Conservation (phyloP, 2,888 invertebrate species). For the Brenthis hecate region DNA sequence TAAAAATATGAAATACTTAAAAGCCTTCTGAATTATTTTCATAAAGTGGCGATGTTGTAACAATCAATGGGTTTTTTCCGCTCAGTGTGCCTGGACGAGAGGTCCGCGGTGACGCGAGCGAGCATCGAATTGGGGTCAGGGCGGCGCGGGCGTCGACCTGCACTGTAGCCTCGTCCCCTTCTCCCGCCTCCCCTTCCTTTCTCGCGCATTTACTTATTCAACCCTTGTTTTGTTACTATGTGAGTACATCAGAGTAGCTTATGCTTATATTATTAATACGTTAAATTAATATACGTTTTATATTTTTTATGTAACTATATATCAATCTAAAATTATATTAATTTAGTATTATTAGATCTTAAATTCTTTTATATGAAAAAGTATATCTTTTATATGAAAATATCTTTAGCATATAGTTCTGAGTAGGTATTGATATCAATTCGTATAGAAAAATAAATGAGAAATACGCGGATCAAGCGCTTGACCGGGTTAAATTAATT, state of each 20-base stretch:
- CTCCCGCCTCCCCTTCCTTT: slow-evolving; percentile 47
- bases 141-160: slow-evolving; percentile 80
- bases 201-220: slow-evolving; percentile 44
- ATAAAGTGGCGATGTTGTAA: slow-evolving; percentile 38
- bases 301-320: background rate
- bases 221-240: slow-evolving; percentile 40
- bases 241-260: slow-evolving; percentile 11
- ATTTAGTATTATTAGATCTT: too few relatives aligned
- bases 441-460: slow-evolving; percentile 18
- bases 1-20: background rate
- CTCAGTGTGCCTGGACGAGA: slow-evolving; percentile 75
- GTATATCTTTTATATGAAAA: too few relatives aligned
- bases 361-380: too few relatives aligned
- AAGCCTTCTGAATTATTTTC: slow-evolving; percentile 33
- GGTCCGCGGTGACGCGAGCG: slow-evolving; percentile 80
- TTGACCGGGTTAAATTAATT: slow-evolving; percentile 39
- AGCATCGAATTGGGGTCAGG: slow-evolving; percentile 78
- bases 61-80: slow-evolving; percentile 62
- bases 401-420: too few relatives aligned
- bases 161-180: slow-evolving; percentile 64
- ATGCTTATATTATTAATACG: background rate
- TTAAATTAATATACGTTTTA: background rate
- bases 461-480: slow-evolving; percentile 32
- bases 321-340: background rate
- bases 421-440: background rate